These are phyloP conservation scores for Ondatra zibethicus DNA, from an alignment of 2,113 vertebrate genomes.

Conservation along the genomic window DNA sequence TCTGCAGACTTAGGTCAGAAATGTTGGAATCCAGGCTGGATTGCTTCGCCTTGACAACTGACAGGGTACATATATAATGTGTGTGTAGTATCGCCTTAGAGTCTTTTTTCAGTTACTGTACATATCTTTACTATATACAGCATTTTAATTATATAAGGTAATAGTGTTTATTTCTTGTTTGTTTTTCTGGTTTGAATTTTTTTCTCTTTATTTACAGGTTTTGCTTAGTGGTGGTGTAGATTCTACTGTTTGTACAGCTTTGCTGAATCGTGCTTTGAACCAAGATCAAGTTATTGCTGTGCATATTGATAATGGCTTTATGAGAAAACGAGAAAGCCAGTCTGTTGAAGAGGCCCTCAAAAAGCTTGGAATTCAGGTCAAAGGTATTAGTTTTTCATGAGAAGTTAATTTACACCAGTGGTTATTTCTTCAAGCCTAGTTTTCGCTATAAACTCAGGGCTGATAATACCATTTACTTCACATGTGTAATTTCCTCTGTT, in stretches of 20 bases:
- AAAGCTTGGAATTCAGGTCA: conserved; percentile 97
- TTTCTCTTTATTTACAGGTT: conserved; percentile 86
- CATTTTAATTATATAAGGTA: not conserved
- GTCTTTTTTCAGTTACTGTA: not conserved
- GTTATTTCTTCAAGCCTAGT: not conserved
- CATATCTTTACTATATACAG: not conserved
- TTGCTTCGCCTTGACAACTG: not conserved
- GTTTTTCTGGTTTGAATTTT: not conserved
- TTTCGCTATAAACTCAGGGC: not conserved
- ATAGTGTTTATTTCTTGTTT: not conserved
- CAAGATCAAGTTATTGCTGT: conserved; percentile 97
- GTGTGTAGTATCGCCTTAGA: not conserved
- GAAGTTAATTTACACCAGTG: not conserved
- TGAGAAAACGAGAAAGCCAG: conserved; percentile 98
- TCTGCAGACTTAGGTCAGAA: not conserved
- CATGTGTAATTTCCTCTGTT: not conserved
- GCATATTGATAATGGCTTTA: conserved; percentile 99
- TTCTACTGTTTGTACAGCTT: conserved; percentile 98
- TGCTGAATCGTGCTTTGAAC: conserved; percentile 96
- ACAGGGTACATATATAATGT: not conserved
- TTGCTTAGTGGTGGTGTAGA: conserved; percentile 97
- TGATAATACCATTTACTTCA: not conserved
- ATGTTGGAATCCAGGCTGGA: not conserved
- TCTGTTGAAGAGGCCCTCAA: conserved; percentile 98
- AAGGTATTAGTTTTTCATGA: conserved; percentile 88